Base-by-base conservation (phyloP, 2,113 vertebrate genomes). In the Eurystomus gularis region DNA sequence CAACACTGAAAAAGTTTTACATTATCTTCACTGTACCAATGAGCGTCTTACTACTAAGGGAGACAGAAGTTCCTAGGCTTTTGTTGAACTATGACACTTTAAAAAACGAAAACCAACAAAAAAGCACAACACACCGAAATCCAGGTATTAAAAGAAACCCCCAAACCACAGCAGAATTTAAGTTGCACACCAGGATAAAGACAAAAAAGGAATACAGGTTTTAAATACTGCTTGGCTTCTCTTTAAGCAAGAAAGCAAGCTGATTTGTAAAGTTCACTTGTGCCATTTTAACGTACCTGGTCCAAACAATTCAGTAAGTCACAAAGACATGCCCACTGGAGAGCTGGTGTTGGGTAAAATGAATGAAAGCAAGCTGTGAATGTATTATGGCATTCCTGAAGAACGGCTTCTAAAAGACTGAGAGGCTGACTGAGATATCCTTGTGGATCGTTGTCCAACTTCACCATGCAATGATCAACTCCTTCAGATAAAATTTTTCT, bases 301-400 rank as follows among this genome's bases (percentile, higher is more conserved):
- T 99, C 99, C 54, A 99, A 98, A 93, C 99, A 99, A 97, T 99
- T 99, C 65, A 99, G 98, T 88, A 99, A 97, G 94, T 99, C 99
- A 83, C 99, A 99, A 57, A 99, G 99, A 90, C 99, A 99, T 13
- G 99, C 99, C 99, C 99, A 99, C 95, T 99, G 99, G 54, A 99
- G 98, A 51, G 99, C 98, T 2, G 99, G 99, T 4, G 99, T 99
- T 39, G 99, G 99, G 94, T 99, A 99, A 98, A 99, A 99, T 7
- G 99, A 99, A 93, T 99, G 99, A 96, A 99, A 99, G 95, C 99
- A 99, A 94, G 99, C 99, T 23, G 99, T 99, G 94, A 99, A 99
- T 7, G 99, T 99, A 97, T 99, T 99, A 96, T 99, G 99, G 85
- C 99, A 99, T 82, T 99, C 99, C 94, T 99, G 99, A 93, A 99